Evolutionary conservation across 2,888 invertebrate genomes (phyloP).

Genomic region (Sarcophaga rosellei): DNA sequence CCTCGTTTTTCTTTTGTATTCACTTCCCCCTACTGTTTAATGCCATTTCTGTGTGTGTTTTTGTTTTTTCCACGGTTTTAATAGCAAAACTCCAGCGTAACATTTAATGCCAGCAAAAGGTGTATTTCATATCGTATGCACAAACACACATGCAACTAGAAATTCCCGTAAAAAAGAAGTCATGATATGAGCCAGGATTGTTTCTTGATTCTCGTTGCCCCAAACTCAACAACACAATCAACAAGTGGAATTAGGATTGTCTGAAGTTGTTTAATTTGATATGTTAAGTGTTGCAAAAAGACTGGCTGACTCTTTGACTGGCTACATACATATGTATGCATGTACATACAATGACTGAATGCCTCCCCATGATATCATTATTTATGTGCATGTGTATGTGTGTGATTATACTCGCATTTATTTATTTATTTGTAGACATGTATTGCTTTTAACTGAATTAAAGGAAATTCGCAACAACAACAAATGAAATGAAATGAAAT

Average conservation of each 20-base stretch:
- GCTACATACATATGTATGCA: not conserved
- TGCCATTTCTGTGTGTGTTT: not conserved
- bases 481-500: constrained; percentile 32
- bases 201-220: constrained; percentile 10
- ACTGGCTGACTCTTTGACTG: not conserved
- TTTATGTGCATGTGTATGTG: constrained; percentile 34
- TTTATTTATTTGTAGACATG: not conserved
- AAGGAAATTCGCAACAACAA: too few relatives aligned
- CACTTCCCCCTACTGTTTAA: not conserved
- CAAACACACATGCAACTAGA: not conserved
- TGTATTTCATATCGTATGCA: not conserved
- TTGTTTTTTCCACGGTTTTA: constrained; percentile 45
- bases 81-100: constrained; percentile 40
- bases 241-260: constrained; percentile 65
- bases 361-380: constrained; percentile 57
- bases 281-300: constrained; percentile 63
- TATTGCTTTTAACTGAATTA: constrained; percentile 17
- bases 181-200: constrained; percentile 50
- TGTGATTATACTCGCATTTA: not conserved
- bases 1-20: constrained; percentile 34
- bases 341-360: not conserved
- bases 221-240: not conserved
- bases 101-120: not conserved
- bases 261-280: constrained; percentile 64
- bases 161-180: not conserved